Base-by-base conservation (phyloP, 53 echinoderm and acorn worm species). In the Crossaster papposus region DNA sequence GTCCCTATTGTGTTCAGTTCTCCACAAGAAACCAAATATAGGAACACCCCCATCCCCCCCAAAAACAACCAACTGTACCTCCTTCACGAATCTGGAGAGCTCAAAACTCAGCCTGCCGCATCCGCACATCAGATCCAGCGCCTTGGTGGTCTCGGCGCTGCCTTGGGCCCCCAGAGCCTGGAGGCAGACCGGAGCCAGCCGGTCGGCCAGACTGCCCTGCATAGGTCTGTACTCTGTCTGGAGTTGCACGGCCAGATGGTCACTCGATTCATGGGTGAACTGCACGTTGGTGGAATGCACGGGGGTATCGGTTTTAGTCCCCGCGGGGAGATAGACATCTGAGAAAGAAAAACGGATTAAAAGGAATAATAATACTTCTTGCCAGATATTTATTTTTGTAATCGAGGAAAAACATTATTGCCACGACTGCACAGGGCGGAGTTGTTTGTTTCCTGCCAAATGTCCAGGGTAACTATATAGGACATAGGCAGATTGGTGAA, bases 91-190 rank as follows among this genome's bases (percentile, higher is more conserved):
- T 12, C 72, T 74, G 36, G 92, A 83, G 4, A 96, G 83, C 72
- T 98, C 92, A 91, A 98, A 98, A 51, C 93, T 78, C 64, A 93
- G 70, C 36, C 89, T 81, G 53, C 98, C 98, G 64, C 96, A 94
- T 15, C 92, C 98, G 70, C 94, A 93, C 3, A 86, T 90, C 33
- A 98, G 8, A 65, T 94, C 91, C 44, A 98, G 84, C 0, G 88
- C 94, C 5, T 44, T 78, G 11, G 44, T 78, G 4, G 44, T 31
- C 38, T 81, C 30, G 33, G 36, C 28, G 79, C 64, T 70, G 1
- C 86, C 94, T 51, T 83, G 54, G 34, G 52, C 86, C 50, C 82
- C 29, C 33, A 91, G 62, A 1, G 91, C 52, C 65, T 55, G 65
- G 20, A 62, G 37, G 64, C 82, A 81, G 54, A 72, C 64, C 65